A percentile compares a stretch with the other conserved stretches of the same genome.
phyloP scores from a whole-genome alignment of 2,113 vertebrate genomes.

The Dryoscopus gambensis region DNA sequence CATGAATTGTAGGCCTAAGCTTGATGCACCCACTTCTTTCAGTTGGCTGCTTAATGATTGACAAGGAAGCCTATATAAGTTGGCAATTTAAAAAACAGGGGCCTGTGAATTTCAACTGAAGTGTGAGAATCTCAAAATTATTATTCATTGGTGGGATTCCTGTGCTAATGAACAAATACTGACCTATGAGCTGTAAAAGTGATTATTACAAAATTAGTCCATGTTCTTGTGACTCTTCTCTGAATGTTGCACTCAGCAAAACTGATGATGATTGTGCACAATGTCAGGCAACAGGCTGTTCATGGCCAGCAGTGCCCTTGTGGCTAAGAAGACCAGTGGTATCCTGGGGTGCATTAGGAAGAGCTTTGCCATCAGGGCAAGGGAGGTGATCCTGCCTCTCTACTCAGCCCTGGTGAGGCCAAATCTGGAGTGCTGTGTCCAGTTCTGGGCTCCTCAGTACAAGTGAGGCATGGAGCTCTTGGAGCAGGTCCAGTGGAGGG shows the following conservation, averaged over 20 bases:
- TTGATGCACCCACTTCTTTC: not conserved
- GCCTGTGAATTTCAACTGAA: not conserved
- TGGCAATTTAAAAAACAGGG: not conserved
- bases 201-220: not conserved
- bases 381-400: not conserved
- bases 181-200: not conserved
- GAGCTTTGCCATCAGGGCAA: fast-evolving
- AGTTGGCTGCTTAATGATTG: not conserved
- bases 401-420: not conserved
- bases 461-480: not conserved
- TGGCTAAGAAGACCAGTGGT: not conserved
- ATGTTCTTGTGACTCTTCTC: not conserved
- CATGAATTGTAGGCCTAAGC: not conserved
- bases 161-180: not conserved
- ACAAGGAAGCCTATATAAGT: not conserved
- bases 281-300: not conserved
- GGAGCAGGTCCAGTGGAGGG: not conserved
- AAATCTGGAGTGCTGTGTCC: not conserved
- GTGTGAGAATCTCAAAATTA: not conserved
- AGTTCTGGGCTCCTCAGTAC: not conserved
- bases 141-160: not conserved
- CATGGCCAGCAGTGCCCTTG: not conserved
- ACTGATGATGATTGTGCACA: not conserved
- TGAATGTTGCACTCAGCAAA: not conserved
- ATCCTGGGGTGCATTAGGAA: not conserved